Percentiles rank a stretch among this genome's conserved stretches.
phyloP scores from a whole-genome alignment of 37 sponge, comb jelly and placozoan genomes.

The Ianthella basta region DNA sequence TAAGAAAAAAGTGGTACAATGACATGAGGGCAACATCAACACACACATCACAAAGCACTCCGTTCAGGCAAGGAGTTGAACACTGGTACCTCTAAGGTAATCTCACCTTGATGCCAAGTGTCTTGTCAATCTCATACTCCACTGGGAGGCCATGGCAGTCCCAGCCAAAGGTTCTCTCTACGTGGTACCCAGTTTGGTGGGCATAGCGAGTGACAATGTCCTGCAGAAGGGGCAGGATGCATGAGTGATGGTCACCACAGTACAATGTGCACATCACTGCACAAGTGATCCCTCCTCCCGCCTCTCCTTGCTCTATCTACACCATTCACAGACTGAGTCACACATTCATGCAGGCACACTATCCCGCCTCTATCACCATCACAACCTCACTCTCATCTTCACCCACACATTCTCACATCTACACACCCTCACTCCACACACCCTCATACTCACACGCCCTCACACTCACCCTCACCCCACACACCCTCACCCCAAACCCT shows the following conservation, averaged over 20 bases:
- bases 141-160: constrained; percentile 99
- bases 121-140: constrained; percentile 98
- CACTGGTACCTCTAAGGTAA: neutral
- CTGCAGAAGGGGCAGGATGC: constrained; percentile 26
- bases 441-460: neutral
- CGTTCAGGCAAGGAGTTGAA: no score
- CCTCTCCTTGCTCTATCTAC: neutral
- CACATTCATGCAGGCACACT: neutral
- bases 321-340: neutral
- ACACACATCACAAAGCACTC: no score
- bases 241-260: neutral
- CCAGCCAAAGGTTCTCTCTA: constrained; percentile 97
- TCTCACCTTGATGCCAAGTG: constrained; percentile 79
- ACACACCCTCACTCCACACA: neutral
- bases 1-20: no score
- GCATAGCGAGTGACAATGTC: constrained; percentile 95
- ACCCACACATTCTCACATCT: neutral
- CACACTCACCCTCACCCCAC: neutral
- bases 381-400: neutral
- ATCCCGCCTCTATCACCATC: neutral
- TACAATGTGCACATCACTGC: no score
- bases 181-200: constrained; percentile 94
- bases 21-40: neutral
- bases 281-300: neutral
- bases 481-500: neutral